Evolutionary conservation across 2,113 vertebrate genomes (phyloP), one percentile per base, ranked within the genome.

Genomic region (Shinisaurus crocodilurus): DNA sequence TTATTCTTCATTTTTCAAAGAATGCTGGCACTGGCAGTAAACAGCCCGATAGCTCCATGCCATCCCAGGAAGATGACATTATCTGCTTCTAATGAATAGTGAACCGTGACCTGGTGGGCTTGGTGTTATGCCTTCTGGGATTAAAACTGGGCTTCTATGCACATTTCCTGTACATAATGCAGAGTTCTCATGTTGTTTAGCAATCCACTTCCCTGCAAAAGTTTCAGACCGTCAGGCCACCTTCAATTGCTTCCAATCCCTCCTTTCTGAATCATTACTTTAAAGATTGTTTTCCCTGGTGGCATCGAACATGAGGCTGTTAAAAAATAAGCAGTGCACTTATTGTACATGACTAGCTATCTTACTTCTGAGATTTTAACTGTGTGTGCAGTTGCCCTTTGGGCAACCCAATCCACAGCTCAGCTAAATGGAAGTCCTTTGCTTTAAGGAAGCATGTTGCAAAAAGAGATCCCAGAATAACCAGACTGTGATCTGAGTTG

Each of bases 211-310:
- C 60, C 23, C 25, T 50, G 23, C 3, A 74, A 67, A 6, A 69
- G 40, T 82, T 2, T 18, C 29, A n/a, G 91, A 88, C 15, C 85
- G 25, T 3, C 2, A 0, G 8, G 54, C n/a, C 8, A 65, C 69
- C 79, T 89, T 87, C 40, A 86, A 25, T 67, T 86, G 79, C 85
- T 90, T 90, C 91, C 70, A 54, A 6, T 25, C n/a, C 72, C 16
- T 74, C 34, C 45, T 93, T 85, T 94, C 80, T 89, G 90, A 43
- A 89, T 89, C 69, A 37, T 92, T 93, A 88, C 76, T n/a, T 74
- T 90, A 91, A 92, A 89, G 54, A 89, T 81, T 80, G 65, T 54
- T 91, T 92, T 89, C 81, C 45, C 48, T 81, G 10, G 43, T 70
- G 75, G 85, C 91, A 67, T 7, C 43, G 40, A 85, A 87, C 80